phyloP scores from a whole-genome alignment of 2,797 vertebrate species.

The Hydrocynus forskahlii region DNA sequence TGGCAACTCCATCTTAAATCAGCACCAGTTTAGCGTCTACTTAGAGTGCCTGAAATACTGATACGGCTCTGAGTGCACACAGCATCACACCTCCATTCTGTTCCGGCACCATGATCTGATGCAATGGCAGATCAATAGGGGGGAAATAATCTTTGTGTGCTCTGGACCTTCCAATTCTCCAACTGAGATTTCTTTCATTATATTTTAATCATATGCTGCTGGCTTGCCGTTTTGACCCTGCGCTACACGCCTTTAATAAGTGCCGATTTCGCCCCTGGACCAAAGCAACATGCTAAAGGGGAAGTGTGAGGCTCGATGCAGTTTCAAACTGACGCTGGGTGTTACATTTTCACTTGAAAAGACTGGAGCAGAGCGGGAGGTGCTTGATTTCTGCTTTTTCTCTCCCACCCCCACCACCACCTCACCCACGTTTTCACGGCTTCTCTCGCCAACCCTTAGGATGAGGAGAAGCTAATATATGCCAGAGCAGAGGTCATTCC shows the following conservation, averaged over 20 bases:
- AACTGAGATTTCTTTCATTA: slow-evolving; percentile 82
- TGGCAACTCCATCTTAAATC: slow-evolving; percentile 7
- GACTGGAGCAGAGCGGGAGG: slow-evolving; percentile 60
- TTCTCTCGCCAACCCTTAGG: slow-evolving; percentile 62
- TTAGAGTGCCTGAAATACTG: slow-evolving; percentile 1
- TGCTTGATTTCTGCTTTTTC: slow-evolving; percentile 55
- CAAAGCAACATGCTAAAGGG: slow-evolving; percentile 73
- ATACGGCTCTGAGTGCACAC: neutral
- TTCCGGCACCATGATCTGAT: slow-evolving; percentile 39
- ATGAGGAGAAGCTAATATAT: slow-evolving; percentile 56
- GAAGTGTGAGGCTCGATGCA: slow-evolving; percentile 68
- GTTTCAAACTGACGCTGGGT: slow-evolving; percentile 77
- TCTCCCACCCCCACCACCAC: slow-evolving; percentile 25
- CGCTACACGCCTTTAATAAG: slow-evolving; percentile 80
- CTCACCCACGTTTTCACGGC: slow-evolving; percentile 57
- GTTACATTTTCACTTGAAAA: slow-evolving; percentile 68
- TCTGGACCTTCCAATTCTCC: slow-evolving; percentile 68
- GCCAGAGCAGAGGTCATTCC: slow-evolving; percentile 67
- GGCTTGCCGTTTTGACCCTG: slow-evolving; percentile 77
- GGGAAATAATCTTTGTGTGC: slow-evolving; percentile 57
- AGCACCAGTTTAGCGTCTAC: neutral
- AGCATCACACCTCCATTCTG: slow-evolving; percentile 35
- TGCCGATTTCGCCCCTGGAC: slow-evolving; percentile 76
- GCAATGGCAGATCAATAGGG: slow-evolving; percentile 57
- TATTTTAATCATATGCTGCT: slow-evolving; percentile 79